Percentiles rank a stretch among this genome's conserved stretches.
These are phyloP conservation scores for Sander lucioperca DNA, from an alignment of 2,113 vertebrate species.

Conservation along the genomic window DNA sequence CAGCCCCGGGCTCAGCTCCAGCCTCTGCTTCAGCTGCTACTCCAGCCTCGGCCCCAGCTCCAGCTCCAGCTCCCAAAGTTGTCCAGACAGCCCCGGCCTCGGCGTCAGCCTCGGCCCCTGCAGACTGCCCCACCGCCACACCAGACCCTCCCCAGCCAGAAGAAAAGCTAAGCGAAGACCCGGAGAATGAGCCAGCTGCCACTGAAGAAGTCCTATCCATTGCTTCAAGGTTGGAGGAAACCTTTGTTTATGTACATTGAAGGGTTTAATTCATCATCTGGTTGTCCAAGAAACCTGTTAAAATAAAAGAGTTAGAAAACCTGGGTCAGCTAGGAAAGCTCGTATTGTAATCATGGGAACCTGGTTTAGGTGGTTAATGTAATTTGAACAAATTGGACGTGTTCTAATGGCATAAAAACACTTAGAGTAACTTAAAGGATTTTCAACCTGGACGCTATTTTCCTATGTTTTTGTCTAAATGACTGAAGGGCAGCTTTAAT, in stretches of 20 bases:
- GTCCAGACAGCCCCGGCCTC: conserved; percentile 1
- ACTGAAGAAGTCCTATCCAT: conserved; percentile 58
- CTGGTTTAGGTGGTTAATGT: background rate
- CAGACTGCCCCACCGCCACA: conserved; percentile 20
- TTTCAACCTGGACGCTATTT: too few species aligned
- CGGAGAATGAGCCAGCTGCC: conserved; percentile 52
- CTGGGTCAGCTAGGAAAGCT: background rate
- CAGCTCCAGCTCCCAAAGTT: background rate
- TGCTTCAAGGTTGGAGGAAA: conserved; percentile 73
- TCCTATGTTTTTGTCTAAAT: too few species aligned
- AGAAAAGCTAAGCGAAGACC: conserved; percentile 61
- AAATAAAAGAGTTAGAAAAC: background rate
- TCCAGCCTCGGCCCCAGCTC: background rate
- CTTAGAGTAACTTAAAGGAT: too few species aligned
- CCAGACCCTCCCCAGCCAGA: conserved; percentile 30
- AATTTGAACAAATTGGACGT: background rate
- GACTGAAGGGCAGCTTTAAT: too few species aligned
- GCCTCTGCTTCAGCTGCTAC: conserved; percentile 6
- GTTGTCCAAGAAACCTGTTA: background rate
- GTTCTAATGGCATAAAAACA: background rate
- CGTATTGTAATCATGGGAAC: background rate
- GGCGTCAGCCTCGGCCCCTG: background rate
- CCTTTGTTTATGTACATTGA: background rate
- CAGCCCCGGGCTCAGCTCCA: conserved; percentile 11
- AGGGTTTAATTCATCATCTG: background rate